Base-by-base conservation (phyloP, 2,888 invertebrate genomes). In the Drosophila acutilabella region DNA sequence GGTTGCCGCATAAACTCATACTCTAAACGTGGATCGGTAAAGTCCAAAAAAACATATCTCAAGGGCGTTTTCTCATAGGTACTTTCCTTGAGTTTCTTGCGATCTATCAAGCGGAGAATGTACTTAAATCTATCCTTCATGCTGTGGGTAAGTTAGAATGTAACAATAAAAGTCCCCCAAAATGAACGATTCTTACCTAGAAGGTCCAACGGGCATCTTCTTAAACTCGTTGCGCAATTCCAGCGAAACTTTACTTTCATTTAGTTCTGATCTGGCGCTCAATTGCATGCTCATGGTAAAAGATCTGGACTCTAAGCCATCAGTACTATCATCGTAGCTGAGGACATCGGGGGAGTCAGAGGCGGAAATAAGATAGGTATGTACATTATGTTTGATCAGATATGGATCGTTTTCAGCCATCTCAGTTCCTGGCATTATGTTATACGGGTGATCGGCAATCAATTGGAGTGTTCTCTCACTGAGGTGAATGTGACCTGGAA, bases 401-500 rank as follows among this genome's bases (percentile, higher is more conserved):
- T 95, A 94, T 13, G 94, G 93, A 92, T 96, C 95, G 68, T 94
- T 93, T 81, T 1, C 23, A 0, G 76, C 67, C 6, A 10, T 10
- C 5, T 53, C 58, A 81, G 91, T 23, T 93, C 94, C 88, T 94
- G 93, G 71, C 94, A 94, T 88, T 95, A 95, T 26, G 94, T 95
- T 93, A 81, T 94, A 94, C 13, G 11, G 4, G 23, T 94, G 94
- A 45, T 93, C 93, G 50, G 94, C 94, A 40, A 97, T 92, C 59
- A 96, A 93, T 61, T 96, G 94, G 66, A 96, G 93, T 0, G 97
- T 97, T 91, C 96, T 95, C 79, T 95, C 94, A 1, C 97, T 97
- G 6, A 98, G 94, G 91, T 98, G 98, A 0, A 98, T 96, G 91
- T 95, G 95, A 95, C 98, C 98, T 0, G 98, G 95, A 80, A 95